Base-by-base conservation (phyloP, 2,797 vertebrate species). In the Oreochromis mossambicus region DNA sequence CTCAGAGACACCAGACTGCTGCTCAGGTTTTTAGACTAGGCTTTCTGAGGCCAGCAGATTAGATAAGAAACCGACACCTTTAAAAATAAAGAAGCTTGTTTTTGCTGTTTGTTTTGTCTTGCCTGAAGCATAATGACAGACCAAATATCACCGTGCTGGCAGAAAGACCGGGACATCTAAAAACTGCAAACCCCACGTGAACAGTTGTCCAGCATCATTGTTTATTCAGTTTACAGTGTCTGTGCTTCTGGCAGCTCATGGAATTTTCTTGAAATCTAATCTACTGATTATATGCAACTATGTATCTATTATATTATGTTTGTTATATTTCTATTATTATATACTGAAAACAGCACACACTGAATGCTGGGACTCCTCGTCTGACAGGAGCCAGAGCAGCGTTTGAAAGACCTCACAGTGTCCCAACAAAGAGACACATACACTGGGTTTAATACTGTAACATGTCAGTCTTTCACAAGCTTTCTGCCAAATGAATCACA, bases 121-220 rank as follows among this genome's bases (percentile, higher is more conserved):
- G 41, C 41, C 38, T 46, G 21, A 46, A 43, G 66, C 38, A 26
- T 26, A 24, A 4, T 43, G 66, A 43, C 38, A 26, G 21, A 68
- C 38, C n/a, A 41, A 24, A 61, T 61, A 61, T 34, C 8, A 34
- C 29, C 9, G 0, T 1, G 4, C 21, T 46, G 38, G 13, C n/a
- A 24, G 36, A 68, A 68, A 68, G 2, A 55, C 11, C 12, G 2
- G 11, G n/a, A 34, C 2, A 2, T 58, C 15, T 34, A 17, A 58
- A 66, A 5, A 0, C 11, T 0, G 61, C 6, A 13, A 66, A 21
- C 6, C 11, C 0, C 3, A 43, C 5, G 2, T 68, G 13, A 70
- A 26, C 38, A 17, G 10, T 15, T 46, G 13, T 46, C 21, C 38
- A 68, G 4, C 7, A 24, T 41, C 38, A 0, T 0, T 15, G 38